Evolutionary conservation across 2,113 vertebrate genomes (phyloP), one percentile per base, ranked within the genome.

Genomic region (Myxocyprinus asiaticus): DNA sequence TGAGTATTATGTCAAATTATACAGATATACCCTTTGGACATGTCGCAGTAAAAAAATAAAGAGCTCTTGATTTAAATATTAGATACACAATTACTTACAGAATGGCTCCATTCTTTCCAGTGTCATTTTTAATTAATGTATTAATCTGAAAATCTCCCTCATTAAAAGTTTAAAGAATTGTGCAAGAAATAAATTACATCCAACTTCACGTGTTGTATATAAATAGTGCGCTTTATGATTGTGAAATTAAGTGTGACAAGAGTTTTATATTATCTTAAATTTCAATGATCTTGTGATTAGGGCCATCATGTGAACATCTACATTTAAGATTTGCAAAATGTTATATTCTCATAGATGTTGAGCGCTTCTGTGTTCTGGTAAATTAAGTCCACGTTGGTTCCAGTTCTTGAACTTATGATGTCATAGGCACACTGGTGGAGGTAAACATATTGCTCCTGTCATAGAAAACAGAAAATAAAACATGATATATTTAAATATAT

Each of bases 371-470:
- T 75, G 33, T 99, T 99, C 90, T 98, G 95, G 88, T 99, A 98
- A 88, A 99, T 98, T 50, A 97, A 92, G 81, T 98, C 96, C 0
- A 93, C 93, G 53, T 95, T 96, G 51, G 89, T 94, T 70, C 95
- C 93, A 22, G 91, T 96, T 88, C 94, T 94, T 59, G 96, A 93
- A 88, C 89, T 93, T 88, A 99, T 96, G 68, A 98, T 92, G 86
- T 99, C 96, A 91, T 95, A 82, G 72, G 96, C 95, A 78, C 97
- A 99, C 86, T 96, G 94, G 86, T 98, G 96, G 86, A 99, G 87
- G 91, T 96, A 98, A 81, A 99, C 88, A 0, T 97, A 99, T 86
- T 99, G 98, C 82, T 96, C 96, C 98, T 99, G 90, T 72, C 10
- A 67, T 71, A 84, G 63, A 83, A 67, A 44, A 83, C 4, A 73